Conservation (phyloP, 2,113 vertebrate species). For the Onychostruthus taczanowskii region DNA sequence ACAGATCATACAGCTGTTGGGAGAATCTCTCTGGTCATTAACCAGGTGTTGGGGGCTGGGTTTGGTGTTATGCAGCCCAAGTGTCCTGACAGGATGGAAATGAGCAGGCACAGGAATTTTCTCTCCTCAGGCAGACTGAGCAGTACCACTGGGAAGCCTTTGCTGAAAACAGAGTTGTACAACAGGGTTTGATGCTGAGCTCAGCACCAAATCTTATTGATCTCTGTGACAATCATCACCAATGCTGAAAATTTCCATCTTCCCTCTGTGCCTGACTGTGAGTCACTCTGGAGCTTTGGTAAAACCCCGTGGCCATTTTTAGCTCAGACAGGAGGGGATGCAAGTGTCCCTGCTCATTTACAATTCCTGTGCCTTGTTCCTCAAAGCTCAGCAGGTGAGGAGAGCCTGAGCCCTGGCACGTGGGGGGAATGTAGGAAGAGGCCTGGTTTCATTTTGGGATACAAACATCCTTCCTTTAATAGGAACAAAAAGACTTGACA, state of each 20-base stretch:
- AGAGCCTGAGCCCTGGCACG: neutral
- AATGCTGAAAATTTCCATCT: neutral
- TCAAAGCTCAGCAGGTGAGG: constrained; percentile 3
- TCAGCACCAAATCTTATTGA: neutral
- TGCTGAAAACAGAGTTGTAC: neutral
- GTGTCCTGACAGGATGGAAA: neutral
- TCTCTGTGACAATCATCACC: neutral
- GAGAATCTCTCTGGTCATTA: neutral
- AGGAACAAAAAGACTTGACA: neutral
- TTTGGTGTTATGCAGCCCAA: neutral
- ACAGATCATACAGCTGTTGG: neutral
- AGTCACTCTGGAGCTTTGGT: neutral
- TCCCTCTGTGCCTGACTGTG: neutral
- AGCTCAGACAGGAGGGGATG: neutral
- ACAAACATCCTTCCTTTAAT: neutral
- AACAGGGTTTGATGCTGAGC: neutral
- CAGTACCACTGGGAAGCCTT: neutral
- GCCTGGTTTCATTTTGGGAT: neutral
- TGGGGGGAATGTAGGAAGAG: neutral
- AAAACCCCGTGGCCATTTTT: neutral
- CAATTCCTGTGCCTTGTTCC: neutral
- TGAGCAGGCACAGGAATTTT: neutral
- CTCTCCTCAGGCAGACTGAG: neutral
- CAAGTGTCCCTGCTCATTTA: neutral
- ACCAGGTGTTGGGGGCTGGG: neutral